Base-by-base conservation (phyloP, 53 echinoderm and acorn worm species). In the Paelopatides confundens region DNA sequence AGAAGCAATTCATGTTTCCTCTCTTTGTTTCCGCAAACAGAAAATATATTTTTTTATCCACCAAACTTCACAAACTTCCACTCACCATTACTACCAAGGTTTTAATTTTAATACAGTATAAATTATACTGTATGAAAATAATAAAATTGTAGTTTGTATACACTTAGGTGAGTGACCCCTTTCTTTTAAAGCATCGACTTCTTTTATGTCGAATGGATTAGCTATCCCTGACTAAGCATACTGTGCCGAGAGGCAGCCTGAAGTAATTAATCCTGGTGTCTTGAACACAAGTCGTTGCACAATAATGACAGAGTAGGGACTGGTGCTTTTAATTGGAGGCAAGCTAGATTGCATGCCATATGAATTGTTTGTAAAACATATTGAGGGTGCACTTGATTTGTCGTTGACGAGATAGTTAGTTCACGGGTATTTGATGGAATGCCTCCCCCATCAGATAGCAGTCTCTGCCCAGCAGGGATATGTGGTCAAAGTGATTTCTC, bases 231-330 rank as follows among this genome's bases (percentile, higher is more conserved):
- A 28, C 71, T 71, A 5, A 43, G 27, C 71, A 40, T 23, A 43
- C 39, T 26, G 43, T 40, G 71, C 71, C 71, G 15, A 12, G 71
- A 71, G 71, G 71, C 71, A 71, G 3, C 39, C 18, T 39, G 4
- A 23, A n/a, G 24, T 71, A 71, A 71, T 71, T 71, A 71, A 71
- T 71, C 43, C 71, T 12, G 39, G 71, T 71, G 43, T 71, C 71
- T 24, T 71, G 39, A 71, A 38, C 11, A 71, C n/a, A n/a, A 10
- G 38, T 38, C 18, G n/a, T 38, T 38, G 71, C 71, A 37, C 39
- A 34, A 58, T 6, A 5, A 15, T 17, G 54, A 54, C 14, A 18
- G 58, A 58, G 24, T 14, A 31, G 37, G 71, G 38, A 34, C 24
- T 43, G 27, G 37, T 43, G 39, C 43, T 38, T 71, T 71, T 71